Base-by-base conservation (phyloP, 1,140 invertebrate species). In the Ganaspis sp. region DNA sequence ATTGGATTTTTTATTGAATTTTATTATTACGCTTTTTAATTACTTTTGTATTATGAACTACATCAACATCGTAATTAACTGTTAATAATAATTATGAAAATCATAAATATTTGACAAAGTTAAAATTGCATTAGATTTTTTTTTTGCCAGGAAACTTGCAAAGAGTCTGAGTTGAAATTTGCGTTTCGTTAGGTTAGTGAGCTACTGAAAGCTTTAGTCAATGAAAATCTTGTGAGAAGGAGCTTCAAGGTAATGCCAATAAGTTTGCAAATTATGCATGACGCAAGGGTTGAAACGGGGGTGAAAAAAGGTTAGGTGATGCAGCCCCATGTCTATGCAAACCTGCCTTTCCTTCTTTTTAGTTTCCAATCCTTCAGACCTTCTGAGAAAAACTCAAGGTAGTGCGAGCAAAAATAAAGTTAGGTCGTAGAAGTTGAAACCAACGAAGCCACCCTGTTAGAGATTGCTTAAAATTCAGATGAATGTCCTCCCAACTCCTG, bases 231-330 rank as follows among this genome's bases (percentile, higher is more conserved):
- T 54, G 19, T 19, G 53, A 1, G 53, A 54, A 54, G 19, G 8
- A 54, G n/a, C 53, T 54, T 54, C 45, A 17, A n/a, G 15, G 49
- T 69, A 15, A 23, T 58, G 72, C 77, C 69, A 54, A 73, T 83
- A 83, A 71, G 76, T 76, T 81, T 0, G 38, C 53, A 81, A 81
- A 83, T 83, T 83, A 81, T 81, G 74, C 70, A 79, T 54, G 80
- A 42, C 72, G 70, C 45, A 45, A 71, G 15, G 23, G 49, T 21
- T 72, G 21, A 6, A 23, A 1, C 9, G 29, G 8, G 21, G n/a
- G 21, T 6, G 4, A 34, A 42, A 42, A 1, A 17, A 49, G 45
- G 45, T 15, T n/a, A 49, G 45, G 1, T 49, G 45, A 49, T 49
- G n/a, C 19, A n/a, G 19, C 19, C 21, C 17, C 53, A 9, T 54